Base-by-base conservation (phyloP, 2,888 invertebrate species). In the Panzeria rudis region DNA sequence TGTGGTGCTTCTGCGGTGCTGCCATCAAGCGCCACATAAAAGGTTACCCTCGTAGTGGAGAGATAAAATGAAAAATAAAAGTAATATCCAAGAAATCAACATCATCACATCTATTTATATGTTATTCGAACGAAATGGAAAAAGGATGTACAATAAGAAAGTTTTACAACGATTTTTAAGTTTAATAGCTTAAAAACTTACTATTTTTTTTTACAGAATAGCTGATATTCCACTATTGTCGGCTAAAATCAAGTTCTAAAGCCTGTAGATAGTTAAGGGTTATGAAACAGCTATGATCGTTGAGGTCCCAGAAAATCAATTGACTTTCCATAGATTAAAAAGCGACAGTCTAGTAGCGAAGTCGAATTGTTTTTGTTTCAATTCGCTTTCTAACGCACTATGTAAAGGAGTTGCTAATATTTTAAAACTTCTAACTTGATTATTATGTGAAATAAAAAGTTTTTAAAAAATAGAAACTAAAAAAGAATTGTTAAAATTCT, bases 31-130 rank as follows among this genome's bases (percentile, higher is more conserved):
- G 2, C 8, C 1, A 35, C 9, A 6, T 5, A 9, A 41, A 47
- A 1, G 11, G 20, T 23, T 7, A 23, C 50, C 52, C 23, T 52
- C 52, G 52, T 52, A 23, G 3, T 23, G 3, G 3, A 23, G 23
- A 23, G 23, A 4, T 17, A 17, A 20, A 52, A 23, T 52, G 44
- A 23, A 17, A 77, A 59, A 59, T 23, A 44, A 20, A 66, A 66
- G 20, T 44, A 59, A 50, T 44, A 35, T 38, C 52, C 61, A 56
- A 62, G 25, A 23, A 44, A 38, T 56, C 71, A 75, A 47, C 62
- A 79, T 25, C 54, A 62, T 41, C 69, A 73, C 20, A 20, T 50
- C 50, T 0, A 50, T 50, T 50, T 50, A 20, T 17, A 9, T 50
- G 17, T 50, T 20, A 9, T 50, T 20, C 7, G 3, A 52, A 47